A percentile compares a stretch with the other conserved stretches of the same genome.
Conservation (phyloP, 2,797 vertebrate genomes). For the Clamator glandarius region DNA sequence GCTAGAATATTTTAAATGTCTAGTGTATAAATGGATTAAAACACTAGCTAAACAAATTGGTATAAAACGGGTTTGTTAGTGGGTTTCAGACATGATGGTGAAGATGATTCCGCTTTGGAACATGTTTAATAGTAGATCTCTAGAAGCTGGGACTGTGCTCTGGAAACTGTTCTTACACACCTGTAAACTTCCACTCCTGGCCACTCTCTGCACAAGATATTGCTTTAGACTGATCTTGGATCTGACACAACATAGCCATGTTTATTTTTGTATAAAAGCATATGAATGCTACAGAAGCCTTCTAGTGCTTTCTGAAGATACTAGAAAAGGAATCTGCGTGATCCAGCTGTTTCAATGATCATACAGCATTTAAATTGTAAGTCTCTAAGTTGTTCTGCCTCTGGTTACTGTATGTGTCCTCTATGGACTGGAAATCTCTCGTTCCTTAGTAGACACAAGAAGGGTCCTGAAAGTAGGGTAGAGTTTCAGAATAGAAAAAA, state of each 20-base stretch:
- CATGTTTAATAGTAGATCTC: background rate
- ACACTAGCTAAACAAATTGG: background rate
- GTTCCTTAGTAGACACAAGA: background rate
- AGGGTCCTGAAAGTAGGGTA: background rate
- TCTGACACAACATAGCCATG: background rate
- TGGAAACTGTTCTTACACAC: background rate
- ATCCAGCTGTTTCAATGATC: background rate
- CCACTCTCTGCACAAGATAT: background rate
- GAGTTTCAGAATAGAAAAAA: slow-evolving; percentile 26
- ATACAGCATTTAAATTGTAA: background rate
- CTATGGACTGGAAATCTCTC: background rate
- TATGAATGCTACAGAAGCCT: background rate
- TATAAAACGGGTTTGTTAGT: background rate
- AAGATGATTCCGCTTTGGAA: background rate
- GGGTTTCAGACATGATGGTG: background rate
- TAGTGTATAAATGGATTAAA: background rate
- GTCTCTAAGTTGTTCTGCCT: background rate
- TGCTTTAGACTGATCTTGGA: background rate
- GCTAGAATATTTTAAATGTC: background rate
- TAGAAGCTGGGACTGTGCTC: background rate
- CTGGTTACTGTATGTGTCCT: background rate
- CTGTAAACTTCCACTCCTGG: background rate
- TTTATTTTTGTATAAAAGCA: background rate
- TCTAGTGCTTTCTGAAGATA: background rate
- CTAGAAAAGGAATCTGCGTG: background rate